Percentiles rank a stretch among this genome's conserved stretches.
phyloP scores from a whole-genome alignment of 2,797 vertebrate species.

The Ispidina lecontei region DNA sequence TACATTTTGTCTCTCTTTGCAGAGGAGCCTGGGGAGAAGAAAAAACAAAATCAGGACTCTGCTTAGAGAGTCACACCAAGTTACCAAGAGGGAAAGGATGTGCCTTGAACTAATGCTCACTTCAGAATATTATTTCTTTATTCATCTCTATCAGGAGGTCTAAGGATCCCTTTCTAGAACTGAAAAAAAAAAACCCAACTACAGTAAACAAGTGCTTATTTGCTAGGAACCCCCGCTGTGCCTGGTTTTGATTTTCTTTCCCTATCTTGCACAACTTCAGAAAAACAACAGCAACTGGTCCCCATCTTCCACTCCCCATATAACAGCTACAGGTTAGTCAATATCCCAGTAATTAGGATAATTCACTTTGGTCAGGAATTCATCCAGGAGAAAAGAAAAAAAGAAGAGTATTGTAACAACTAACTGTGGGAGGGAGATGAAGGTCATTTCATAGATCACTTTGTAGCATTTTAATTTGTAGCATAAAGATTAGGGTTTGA shows the following conservation, averaged over 20 bases:
- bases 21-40: not conserved
- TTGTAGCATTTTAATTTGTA: not conserved
- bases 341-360: not conserved
- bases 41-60: not conserved
- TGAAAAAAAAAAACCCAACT: not conserved
- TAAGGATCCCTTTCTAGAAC: not conserved
- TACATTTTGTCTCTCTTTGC: not conserved
- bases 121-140: not conserved
- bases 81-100: not conserved
- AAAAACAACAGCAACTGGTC: not conserved
- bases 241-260: not conserved
- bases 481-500: too few relatives aligned
- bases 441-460: not conserved
- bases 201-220: not conserved
- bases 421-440: not conserved
- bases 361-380: not conserved
- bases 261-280: not conserved
- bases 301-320: not conserved
- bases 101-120: not conserved
- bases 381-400: not conserved
- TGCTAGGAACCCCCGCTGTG: not conserved
- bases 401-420: not conserved
- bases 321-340: not conserved
- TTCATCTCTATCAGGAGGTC: not conserved
- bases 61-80: not conserved